Conservation (phyloP, 2,113 vertebrate species). For the Corvus moneduloides region DNA sequence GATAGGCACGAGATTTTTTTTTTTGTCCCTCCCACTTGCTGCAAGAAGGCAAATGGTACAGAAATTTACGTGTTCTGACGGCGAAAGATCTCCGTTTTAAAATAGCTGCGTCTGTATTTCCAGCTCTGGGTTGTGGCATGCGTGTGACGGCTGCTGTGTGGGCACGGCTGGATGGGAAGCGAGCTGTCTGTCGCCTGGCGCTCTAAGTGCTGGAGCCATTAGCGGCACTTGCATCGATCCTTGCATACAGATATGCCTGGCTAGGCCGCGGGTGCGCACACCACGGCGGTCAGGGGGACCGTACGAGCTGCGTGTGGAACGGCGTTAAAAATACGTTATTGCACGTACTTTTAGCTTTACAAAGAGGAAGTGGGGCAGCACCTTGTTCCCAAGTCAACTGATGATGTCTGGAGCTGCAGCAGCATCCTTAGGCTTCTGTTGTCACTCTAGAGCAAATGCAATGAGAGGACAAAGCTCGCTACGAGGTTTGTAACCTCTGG, state of each 20-base stretch:
- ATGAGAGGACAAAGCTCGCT: neutral
- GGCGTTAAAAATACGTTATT: neutral
- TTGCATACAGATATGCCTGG: neutral
- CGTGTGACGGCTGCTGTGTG: neutral
- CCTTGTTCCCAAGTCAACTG: neutral
- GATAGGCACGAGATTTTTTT: neutral
- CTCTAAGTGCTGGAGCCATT: neutral
- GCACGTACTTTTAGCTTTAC: rapidly evolving
- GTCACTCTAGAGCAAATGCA: neutral
- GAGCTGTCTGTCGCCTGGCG: neutral
- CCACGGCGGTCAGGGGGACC: neutral
- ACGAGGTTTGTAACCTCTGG: neutral
- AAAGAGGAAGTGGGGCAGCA: neutral
- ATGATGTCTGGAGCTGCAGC: neutral
- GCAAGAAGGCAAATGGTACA: neutral
- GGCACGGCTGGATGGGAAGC: neutral
- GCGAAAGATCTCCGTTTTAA: neutral
- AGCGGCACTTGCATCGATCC: slow-evolving; percentile 13
- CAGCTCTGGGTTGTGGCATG: neutral
- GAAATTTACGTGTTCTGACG: neutral
- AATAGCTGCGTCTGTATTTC: neutral
- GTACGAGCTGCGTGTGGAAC: neutral
- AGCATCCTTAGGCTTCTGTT: neutral
- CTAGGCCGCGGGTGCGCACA: neutral
- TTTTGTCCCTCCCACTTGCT: neutral